phyloP scores from a whole-genome alignment of 2,113 vertebrate genomes.

The Catharus fuscescens region DNA sequence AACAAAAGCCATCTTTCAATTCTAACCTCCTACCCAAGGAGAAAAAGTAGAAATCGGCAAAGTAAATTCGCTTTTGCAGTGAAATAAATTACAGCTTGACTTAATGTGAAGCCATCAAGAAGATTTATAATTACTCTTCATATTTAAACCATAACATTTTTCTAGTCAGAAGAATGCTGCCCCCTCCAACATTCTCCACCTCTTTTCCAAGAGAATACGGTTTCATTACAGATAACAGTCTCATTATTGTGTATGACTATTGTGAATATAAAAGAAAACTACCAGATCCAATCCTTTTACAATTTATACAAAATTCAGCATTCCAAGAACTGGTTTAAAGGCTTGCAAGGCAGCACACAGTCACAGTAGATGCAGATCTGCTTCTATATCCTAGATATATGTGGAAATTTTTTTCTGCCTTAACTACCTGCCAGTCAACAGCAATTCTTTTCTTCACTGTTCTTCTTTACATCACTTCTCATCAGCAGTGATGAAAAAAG shows the following conservation, averaged over 20 bases:
- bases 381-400: not conserved
- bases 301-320: not conserved
- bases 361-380: not conserved
- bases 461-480: not conserved
- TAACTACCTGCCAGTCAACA: not conserved
- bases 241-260: not conserved
- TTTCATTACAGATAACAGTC: not conserved
- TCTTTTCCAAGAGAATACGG: not conserved
- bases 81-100: conserved; percentile 4
- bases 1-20: conserved; percentile 25
- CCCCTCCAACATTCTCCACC: not conserved
- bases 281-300: not conserved
- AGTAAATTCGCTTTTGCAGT: not conserved
- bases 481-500: not conserved
- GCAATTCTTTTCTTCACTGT: not conserved
- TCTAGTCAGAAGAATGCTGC: not conserved
- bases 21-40: not conserved
- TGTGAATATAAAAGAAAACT: not conserved
- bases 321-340: not conserved
- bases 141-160: not conserved
- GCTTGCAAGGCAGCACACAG: not conserved
- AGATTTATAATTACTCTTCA: conserved; percentile 40
- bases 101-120: conserved; percentile 2
- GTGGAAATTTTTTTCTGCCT: not conserved
- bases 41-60: not conserved